A percentile compares a stretch with the other conserved stretches of the same genome.
Conservation (phyloP, 2,113 vertebrate genomes). For the Antigone vipio region DNA sequence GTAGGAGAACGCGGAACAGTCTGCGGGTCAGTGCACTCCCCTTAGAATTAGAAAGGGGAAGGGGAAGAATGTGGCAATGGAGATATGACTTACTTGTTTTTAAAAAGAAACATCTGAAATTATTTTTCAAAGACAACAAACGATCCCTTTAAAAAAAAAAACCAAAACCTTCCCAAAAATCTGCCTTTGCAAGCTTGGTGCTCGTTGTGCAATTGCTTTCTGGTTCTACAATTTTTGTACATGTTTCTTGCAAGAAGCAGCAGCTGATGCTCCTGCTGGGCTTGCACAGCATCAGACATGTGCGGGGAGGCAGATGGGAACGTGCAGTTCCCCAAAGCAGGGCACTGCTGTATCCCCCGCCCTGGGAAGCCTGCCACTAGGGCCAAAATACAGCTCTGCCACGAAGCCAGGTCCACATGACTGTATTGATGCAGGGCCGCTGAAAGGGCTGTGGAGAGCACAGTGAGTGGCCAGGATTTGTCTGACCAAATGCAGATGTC, state of each 20-base stretch:
- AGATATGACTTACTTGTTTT: neutral
- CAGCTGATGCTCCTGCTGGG: neutral
- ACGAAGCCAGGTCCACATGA: neutral
- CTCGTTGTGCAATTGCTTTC: neutral
- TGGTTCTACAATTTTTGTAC: neutral
- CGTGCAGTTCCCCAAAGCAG: neutral
- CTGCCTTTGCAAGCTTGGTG: neutral
- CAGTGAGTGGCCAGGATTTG: neutral
- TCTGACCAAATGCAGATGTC: neutral
- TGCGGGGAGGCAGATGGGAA: accelerated
- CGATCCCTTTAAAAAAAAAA: neutral
- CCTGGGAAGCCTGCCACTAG: neutral
- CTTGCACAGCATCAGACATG: neutral
- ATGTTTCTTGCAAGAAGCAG: neutral
- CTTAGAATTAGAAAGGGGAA: neutral
- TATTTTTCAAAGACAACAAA: neutral
- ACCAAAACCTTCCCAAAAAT: neutral
- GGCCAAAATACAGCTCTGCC: neutral
- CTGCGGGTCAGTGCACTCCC: neutral
- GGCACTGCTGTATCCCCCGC: neutral
- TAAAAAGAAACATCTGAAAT: neutral
- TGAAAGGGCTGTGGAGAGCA: neutral
- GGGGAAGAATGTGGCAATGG: neutral
- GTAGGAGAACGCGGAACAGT: neutral
- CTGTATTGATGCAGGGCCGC: accelerated